phyloP scores from a whole-genome alignment of 2,113 vertebrate species.

The Pelecanoides urinatrix region DNA sequence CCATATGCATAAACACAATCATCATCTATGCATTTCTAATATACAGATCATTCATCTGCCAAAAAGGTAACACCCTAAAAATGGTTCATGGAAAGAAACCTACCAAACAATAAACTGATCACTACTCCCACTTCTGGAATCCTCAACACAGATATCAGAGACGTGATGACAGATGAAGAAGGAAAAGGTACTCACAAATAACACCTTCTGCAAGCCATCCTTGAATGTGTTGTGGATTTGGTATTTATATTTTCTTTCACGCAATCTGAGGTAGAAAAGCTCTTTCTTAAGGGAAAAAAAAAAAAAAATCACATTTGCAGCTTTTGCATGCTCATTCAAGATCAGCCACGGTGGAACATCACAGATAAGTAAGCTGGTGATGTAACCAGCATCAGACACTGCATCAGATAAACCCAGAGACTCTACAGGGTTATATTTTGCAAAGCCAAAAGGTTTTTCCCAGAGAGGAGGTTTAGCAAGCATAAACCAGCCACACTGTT shows the following conservation, averaged over 20 bases:
- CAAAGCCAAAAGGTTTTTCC: slow-evolving; percentile 65
- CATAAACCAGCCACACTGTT: background rate
- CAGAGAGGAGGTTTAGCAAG: slow-evolving; percentile 43
- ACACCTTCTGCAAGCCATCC: slow-evolving; percentile 87
- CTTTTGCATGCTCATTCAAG: slow-evolving; percentile 70
- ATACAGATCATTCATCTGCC: background rate
- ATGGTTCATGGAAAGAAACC: slow-evolving; percentile 57
- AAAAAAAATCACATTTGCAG: slow-evolving; percentile 68
- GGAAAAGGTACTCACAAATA: slow-evolving; percentile 87
- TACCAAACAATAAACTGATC: slow-evolving; percentile 63
- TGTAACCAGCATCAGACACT: slow-evolving; percentile 70
- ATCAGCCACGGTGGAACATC: slow-evolving; percentile 56
- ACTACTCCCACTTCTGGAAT: slow-evolving; percentile 64
- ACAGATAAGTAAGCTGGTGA: slow-evolving; percentile 68
- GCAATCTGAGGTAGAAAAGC: slow-evolving; percentile 55
- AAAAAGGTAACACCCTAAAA: slow-evolving; percentile 61
- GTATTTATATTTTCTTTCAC: slow-evolving; percentile 49
- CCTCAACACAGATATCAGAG: slow-evolving; percentile 59
- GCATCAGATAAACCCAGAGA: slow-evolving; percentile 68
- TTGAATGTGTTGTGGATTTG: slow-evolving; percentile 41
- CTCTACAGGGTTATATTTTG: slow-evolving; percentile 62
- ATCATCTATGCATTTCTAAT: background rate
- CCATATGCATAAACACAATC: background rate
- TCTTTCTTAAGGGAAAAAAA: slow-evolving; percentile 37
- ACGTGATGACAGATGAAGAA: slow-evolving; percentile 47